Percentiles rank a stretch among this genome's conserved stretches.
phyloP scores from a whole-genome alignment of 2,797 vertebrate species.

The Okamejei kenojei region DNA sequence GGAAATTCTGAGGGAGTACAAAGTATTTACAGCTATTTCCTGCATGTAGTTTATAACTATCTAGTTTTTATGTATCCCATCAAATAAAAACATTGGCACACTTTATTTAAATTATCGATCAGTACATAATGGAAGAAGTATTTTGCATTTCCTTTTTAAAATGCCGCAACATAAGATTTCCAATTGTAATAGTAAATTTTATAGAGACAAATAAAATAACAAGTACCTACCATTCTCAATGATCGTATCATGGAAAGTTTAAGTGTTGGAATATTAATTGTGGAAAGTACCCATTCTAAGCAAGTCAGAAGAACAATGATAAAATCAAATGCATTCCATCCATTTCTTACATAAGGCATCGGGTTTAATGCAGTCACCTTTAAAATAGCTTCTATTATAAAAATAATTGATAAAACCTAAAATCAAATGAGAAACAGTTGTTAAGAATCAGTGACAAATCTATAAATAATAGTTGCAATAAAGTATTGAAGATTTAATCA shows the following conservation, averaged over 20 bases:
- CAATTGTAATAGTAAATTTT: not conserved
- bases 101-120: not conserved
- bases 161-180: not conserved
- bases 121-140: not conserved
- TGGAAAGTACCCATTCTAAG: conserved; percentile 36
- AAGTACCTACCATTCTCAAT: conserved; percentile 28
- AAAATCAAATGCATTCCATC: conserved; percentile 41
- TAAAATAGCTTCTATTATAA: conserved; percentile 39
- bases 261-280: conserved; percentile 35
- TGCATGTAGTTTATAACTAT: not conserved
- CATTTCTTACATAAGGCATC: conserved; percentile 25
- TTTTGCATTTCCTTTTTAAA: not conserved
- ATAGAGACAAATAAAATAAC: not conserved
- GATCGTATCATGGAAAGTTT: conserved; percentile 37
- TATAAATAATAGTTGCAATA: not conserved
- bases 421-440: conserved; percentile 20
- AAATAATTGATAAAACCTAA: conserved; percentile 39
- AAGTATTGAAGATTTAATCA: not conserved
- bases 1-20: not conserved
- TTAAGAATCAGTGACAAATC: not conserved
- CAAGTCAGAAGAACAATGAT: conserved; percentile 39
- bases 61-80: not conserved
- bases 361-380: conserved; percentile 36
- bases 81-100: not conserved
- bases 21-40: not conserved